A percentile compares a stretch with the other conserved stretches of the same genome.
These are phyloP conservation scores for Trissolcus japonicus DNA, from an alignment of 2,888 invertebrate genomes.

Conservation along the genomic window DNA sequence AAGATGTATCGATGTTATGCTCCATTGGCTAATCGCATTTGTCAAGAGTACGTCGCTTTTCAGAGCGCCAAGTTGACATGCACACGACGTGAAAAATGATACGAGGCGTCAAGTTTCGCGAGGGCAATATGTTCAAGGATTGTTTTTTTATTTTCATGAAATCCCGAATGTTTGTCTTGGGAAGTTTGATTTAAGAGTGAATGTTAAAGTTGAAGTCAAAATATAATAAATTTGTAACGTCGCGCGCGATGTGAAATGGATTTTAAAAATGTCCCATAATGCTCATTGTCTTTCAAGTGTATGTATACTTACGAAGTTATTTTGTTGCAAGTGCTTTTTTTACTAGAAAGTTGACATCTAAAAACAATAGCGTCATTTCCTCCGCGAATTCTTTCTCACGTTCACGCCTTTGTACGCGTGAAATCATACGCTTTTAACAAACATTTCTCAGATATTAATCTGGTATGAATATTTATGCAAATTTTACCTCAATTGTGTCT, in stretches of 20 bases:
- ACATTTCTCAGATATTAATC: constrained; percentile 46
- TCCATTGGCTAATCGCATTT: constrained; percentile 41
- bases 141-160: no score
- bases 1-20: constrained; percentile 28
- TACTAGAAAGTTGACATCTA: constrained; percentile 2
- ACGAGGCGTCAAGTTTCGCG: constrained; percentile 32
- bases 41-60: constrained; percentile 25
- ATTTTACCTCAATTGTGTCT: constrained; percentile 14
- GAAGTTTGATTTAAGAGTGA: no score
- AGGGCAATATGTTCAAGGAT: constrained; percentile 15
- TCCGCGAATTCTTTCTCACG: constrained; percentile 32
- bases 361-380: constrained; percentile 40
- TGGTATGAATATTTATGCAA: constrained; percentile 43
- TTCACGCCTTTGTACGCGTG: constrained; percentile 34
- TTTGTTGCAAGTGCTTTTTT: no score
- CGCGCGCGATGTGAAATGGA: no score
- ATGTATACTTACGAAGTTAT: no score
- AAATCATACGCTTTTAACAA: constrained; percentile 36
- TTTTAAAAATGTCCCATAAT: no score
- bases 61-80: constrained; percentile 22
- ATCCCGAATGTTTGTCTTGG: no score
- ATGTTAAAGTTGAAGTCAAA: no score
- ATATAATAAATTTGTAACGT: no score
- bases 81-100: constrained; percentile 41
- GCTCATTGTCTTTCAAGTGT: no score